Evolutionary conservation across 2,797 vertebrate genomes (phyloP).

Genomic region (Alcedo atthis): DNA sequence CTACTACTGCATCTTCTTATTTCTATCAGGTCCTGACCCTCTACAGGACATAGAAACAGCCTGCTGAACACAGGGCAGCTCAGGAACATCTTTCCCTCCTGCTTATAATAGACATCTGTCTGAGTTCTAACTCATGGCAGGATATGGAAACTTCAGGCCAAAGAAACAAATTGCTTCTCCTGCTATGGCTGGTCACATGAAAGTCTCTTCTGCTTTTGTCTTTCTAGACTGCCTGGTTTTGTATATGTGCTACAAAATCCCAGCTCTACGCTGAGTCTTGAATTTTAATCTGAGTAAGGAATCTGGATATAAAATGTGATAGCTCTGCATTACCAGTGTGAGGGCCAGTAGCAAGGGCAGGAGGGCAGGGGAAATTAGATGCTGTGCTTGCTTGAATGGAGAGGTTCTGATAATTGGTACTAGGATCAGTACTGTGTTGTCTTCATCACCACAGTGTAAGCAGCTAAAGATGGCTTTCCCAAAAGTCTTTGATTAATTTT

Average conservation of each 20-base stretch:
- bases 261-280: background rate
- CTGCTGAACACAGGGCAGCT: background rate
- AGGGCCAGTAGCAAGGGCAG: background rate
- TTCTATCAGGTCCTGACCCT: background rate
- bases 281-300: background rate
- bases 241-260: background rate
- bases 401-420: background rate
- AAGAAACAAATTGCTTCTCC: background rate
- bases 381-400: background rate
- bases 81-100: background rate
- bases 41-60: background rate
- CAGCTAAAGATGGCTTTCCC: background rate
- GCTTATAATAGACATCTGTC: background rate
- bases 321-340: background rate
- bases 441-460: background rate
- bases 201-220: background rate
- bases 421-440: background rate
- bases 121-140: background rate
- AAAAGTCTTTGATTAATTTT: background rate
- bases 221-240: background rate
- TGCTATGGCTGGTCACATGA: background rate
- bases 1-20: background rate
- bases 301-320: background rate
- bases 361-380: background rate
- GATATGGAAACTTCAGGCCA: background rate